These are phyloP conservation scores for Acheta domesticus DNA, from an alignment of 2,888 invertebrate genomes.

Conservation along the genomic window DNA sequence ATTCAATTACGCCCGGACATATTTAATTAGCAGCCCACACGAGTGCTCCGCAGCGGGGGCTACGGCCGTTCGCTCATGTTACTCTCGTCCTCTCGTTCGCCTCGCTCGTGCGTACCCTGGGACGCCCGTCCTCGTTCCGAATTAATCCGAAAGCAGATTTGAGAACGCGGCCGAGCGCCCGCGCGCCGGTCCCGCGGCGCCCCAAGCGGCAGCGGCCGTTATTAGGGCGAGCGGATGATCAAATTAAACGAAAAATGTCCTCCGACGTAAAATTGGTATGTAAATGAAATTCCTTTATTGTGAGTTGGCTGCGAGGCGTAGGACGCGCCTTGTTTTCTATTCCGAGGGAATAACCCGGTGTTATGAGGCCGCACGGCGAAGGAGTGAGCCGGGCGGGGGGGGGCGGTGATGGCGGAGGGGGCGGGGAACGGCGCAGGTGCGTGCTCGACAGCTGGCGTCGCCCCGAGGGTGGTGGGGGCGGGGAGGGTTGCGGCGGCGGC, in stretches of 20 bases:
- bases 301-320: not conserved
- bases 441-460: too few species aligned
- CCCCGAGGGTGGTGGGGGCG: too few species aligned
- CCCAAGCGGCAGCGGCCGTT: too few species aligned
- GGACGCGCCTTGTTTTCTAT: not conserved
- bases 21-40: not conserved
- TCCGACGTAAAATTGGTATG: not conserved
- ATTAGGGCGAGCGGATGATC: not conserved
- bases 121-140: too few species aligned
- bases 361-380: not conserved
- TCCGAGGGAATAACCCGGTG: not conserved
- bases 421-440: too few species aligned
- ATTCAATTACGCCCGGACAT: not conserved
- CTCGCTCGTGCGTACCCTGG: too few species aligned
- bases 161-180: too few species aligned
- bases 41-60: not conserved
- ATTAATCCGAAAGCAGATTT: not conserved
- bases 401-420: too few species aligned
- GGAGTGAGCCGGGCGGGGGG: too few species aligned
- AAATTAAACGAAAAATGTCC: conserved; percentile 6
- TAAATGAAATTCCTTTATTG: conserved; percentile 1
- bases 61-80: not conserved
- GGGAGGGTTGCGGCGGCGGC: too few species aligned
- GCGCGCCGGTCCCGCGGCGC: too few species aligned
- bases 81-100: too few species aligned